These are phyloP conservation scores for Sclerodermus sp. DNA, from an alignment of 2,888 invertebrate species.

Conservation along the genomic window DNA sequence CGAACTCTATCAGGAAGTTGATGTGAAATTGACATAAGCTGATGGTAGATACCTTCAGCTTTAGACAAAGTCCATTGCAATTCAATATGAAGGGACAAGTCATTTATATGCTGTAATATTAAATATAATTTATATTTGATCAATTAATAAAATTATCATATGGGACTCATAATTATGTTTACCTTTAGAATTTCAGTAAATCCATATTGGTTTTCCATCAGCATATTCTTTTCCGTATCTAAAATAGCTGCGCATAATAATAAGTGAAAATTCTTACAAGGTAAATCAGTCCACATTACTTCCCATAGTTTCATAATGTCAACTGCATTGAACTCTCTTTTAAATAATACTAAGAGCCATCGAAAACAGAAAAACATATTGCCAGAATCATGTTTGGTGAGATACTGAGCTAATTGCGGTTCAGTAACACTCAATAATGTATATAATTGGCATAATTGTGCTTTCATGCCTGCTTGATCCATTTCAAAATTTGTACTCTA, in stretches of 20 bases:
- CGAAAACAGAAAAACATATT: constrained; percentile 99
- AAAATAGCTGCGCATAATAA: constrained; percentile 92
- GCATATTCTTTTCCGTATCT: constrained; percentile 80
- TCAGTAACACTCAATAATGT: constrained; percentile 79
- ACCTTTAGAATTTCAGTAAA: constrained; percentile 96
- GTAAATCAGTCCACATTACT: constrained; percentile 91
- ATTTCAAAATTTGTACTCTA: constrained; percentile 92
- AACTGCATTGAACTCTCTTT: constrained; percentile 85
- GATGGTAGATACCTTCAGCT: constrained; percentile 91
- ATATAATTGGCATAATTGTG: constrained; percentile 83
- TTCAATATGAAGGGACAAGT: constrained; percentile 84
- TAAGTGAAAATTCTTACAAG: constrained; percentile 93
- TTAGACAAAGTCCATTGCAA: constrained; percentile 78
- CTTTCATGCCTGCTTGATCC: constrained; percentile 96
- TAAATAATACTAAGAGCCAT: constrained; percentile 95
- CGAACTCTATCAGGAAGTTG: constrained; percentile 74
- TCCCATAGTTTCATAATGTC: constrained; percentile 95
- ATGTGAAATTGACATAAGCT: constrained; percentile 71
- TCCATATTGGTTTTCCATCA: constrained; percentile 91
- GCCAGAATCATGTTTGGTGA: constrained; percentile 83
- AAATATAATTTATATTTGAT: constrained; percentile 4
- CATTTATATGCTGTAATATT: constrained; percentile 84
- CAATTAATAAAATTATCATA: constrained; percentile 16
- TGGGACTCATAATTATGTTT: constrained; percentile 27
- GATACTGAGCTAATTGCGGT: constrained; percentile 82